Evolutionary conservation across 1,140 invertebrate species (phyloP).

Genomic region (Kradibia gibbosae): DNA sequence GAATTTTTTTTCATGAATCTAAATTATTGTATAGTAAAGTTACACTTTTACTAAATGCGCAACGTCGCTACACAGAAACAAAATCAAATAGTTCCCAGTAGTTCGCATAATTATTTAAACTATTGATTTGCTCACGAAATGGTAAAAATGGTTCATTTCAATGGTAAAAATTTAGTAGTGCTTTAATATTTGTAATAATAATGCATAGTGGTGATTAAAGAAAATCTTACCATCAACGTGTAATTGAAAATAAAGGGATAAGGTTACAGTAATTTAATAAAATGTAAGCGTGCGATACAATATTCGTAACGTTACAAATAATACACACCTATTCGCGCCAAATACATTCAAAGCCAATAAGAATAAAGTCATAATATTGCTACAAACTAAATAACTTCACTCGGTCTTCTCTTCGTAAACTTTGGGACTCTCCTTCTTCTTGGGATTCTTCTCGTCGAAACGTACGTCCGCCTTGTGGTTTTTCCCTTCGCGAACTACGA

Average conservation of each 20-base stretch:
- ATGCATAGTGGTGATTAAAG: background rate
- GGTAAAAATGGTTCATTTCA: background rate
- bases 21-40: slow-evolving; percentile 37
- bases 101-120: slow-evolving; percentile 13
- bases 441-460: background rate
- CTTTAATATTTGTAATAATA: background rate
- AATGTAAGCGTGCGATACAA: background rate
- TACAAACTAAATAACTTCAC: slow-evolving; percentile 36
- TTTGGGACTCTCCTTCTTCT: slow-evolving; percentile 39
- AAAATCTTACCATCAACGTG: background rate
- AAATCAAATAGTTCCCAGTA: slow-evolving; percentile 48
- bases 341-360: too few species aligned
- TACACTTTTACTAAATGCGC: slow-evolving; percentile 60
- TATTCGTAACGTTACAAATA: background rate
- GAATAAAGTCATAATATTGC: background rate
- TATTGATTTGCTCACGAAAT: background rate
- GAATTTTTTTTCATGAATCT: slow-evolving; percentile 37
- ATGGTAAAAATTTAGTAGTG: too few species aligned
- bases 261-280: background rate
- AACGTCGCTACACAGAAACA: slow-evolving; percentile 42
- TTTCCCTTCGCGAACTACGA: slow-evolving; percentile 55
- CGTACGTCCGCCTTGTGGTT: background rate
- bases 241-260: background rate
- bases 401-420: slow-evolving; percentile 23
- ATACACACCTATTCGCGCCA: too few species aligned